Conservation (phyloP, 2,888 invertebrate genomes). For the Spialia ferax region DNA sequence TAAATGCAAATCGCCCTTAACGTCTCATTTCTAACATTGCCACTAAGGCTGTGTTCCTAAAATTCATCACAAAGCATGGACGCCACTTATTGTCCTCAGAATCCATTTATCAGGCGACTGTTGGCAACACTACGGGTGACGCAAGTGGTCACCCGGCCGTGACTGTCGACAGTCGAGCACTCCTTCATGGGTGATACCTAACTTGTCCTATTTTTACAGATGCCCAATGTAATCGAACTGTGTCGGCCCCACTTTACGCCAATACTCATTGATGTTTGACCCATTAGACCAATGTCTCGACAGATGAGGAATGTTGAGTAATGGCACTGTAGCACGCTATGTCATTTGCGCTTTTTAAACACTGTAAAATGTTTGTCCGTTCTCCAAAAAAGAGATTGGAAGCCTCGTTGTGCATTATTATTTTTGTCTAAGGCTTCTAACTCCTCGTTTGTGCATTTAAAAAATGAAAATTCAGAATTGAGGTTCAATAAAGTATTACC, state of each 20-base stretch:
- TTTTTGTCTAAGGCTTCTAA: too few species aligned
- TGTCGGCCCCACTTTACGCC: slow-evolving; percentile 40
- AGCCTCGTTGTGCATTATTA: too few species aligned
- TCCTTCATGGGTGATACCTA: slow-evolving; percentile 68
- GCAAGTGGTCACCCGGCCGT: slow-evolving; percentile 77
- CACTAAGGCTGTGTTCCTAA: background rate
- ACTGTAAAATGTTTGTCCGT: too few species aligned
- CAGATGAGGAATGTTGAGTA: slow-evolving; percentile 1
- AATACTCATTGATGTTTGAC: slow-evolving; percentile 2
- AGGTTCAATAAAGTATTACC: too few species aligned
- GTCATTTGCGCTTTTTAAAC: background rate
- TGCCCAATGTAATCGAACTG: slow-evolving; percentile 57
- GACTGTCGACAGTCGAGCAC: slow-evolving; percentile 79
- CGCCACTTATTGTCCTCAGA: slow-evolving; percentile 2
- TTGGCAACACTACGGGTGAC: slow-evolving; percentile 61
- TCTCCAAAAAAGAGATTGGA: too few species aligned
- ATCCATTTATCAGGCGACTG: slow-evolving; percentile 21
- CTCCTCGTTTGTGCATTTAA: too few species aligned
- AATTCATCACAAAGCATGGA: background rate
- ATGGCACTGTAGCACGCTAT: background rate
- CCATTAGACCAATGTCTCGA: background rate
- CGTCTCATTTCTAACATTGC: background rate
- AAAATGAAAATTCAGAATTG: too few species aligned
- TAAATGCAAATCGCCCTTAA: too few species aligned
- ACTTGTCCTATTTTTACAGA: slow-evolving; percentile 75